phyloP scores from a whole-genome alignment of 2,797 vertebrate genomes.

The Huso huso region DNA sequence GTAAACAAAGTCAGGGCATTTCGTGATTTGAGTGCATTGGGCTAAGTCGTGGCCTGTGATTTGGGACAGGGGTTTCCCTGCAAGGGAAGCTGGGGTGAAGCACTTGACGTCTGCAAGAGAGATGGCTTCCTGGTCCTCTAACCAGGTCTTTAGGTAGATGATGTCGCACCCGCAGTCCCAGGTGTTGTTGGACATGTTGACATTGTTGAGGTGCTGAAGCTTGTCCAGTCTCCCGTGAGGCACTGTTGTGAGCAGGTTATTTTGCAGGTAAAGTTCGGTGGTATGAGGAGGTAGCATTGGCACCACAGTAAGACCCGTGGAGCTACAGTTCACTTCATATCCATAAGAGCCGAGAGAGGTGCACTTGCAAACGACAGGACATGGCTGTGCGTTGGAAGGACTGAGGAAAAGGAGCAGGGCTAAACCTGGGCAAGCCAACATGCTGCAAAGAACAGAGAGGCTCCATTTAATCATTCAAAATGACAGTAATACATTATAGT shows the following conservation, averaged over 20 bases:
- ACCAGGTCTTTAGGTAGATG: constrained; percentile 61
- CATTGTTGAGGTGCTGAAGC: constrained; percentile 38
- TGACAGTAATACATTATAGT: not conserved
- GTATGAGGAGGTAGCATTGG: constrained; percentile 41
- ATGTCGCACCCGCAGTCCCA: constrained; percentile 68
- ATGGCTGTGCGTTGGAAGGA: constrained; percentile 14
- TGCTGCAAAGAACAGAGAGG: constrained; percentile 40
- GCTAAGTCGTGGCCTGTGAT: constrained; percentile 45
- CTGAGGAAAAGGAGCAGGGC: constrained; percentile 43
- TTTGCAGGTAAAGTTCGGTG: constrained; percentile 51
- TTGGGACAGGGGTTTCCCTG: constrained; percentile 37
- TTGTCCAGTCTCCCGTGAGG: constrained; percentile 57
- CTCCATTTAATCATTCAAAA: not conserved
- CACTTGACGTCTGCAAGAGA: constrained; percentile 40
- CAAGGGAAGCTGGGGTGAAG: constrained; percentile 45
- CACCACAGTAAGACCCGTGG: constrained; percentile 34
- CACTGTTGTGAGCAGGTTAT: constrained; percentile 51
- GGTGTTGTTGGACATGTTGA: constrained; percentile 59
- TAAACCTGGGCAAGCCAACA: constrained; percentile 41
- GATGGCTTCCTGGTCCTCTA: constrained; percentile 43
- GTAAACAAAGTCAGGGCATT: constrained; percentile 26
- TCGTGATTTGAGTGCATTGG: constrained; percentile 27
- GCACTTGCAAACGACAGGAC: constrained; percentile 40
- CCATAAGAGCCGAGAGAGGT: constrained; percentile 21
- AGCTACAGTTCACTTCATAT: constrained; percentile 58